A percentile compares a stretch with the other conserved stretches of the same genome.
Evolutionary conservation across 2,888 invertebrate genomes (phyloP).

Genomic region (Drosophila sordidapex): DNA sequence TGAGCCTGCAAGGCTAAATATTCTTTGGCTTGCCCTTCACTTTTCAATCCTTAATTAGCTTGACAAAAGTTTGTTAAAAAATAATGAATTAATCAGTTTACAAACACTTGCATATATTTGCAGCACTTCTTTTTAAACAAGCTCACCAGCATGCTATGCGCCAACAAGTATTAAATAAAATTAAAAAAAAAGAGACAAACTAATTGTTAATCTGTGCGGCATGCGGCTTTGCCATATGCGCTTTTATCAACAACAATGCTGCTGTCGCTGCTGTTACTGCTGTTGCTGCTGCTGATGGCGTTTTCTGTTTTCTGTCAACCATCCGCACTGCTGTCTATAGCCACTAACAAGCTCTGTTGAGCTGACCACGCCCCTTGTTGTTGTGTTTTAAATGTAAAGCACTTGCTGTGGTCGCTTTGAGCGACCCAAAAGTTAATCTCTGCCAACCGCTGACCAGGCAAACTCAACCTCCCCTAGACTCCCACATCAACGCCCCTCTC

Average conservation of each 20-base stretch:
- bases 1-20: neutral
- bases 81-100: constrained; percentile 9
- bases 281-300: constrained; percentile 6
- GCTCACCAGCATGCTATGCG: constrained; percentile 6
- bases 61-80: constrained; percentile 5
- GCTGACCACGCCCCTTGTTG: constrained; percentile 36
- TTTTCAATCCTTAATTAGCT: constrained; percentile 10
- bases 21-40: neutral
- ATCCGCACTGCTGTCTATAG: constrained; percentile 30
- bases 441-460: constrained; percentile 75
- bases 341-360: constrained; percentile 74
- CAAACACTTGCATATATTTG: neutral
- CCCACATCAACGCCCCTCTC: neutral
- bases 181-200: constrained; percentile 56
- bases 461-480: constrained; percentile 30
- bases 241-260: constrained; percentile 58
- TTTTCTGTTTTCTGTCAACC: constrained; percentile 23
- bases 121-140: neutral
- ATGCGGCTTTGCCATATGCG: constrained; percentile 71
- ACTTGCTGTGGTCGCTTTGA: constrained; percentile 80
- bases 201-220: constrained; percentile 77
- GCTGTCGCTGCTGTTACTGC: constrained; percentile 10
- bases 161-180: constrained; percentile 75
- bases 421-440: constrained; percentile 80
- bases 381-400: constrained; percentile 77